Base-by-base conservation (phyloP, 30 jellyfish, hydroid and myxozoan genomes). In the Catostylus mosaicus region DNA sequence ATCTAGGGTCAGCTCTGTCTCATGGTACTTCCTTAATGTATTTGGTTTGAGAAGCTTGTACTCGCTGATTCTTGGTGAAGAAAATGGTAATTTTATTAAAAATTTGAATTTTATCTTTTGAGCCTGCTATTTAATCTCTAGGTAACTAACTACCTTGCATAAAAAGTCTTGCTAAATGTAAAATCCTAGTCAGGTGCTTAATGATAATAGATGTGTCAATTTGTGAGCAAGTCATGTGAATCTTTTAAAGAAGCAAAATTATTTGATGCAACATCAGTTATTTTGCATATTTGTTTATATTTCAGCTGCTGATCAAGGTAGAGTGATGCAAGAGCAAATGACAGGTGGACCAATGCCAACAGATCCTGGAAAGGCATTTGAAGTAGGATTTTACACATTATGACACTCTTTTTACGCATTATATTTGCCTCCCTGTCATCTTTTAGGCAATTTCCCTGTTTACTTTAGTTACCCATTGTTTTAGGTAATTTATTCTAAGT, bases 261-360 rank as follows among this genome's bases (percentile, higher is more conserved):
- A n/a, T n/a, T n/a, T n/a, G n/a, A n/a, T n/a, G n/a, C n/a, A n/a
- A n/a, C n/a, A n/a, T n/a, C n/a, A n/a, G n/a, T n/a, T n/a, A n/a
- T n/a, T n/a, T n/a, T n/a, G n/a, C n/a, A n/a, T n/a, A n/a, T n/a
- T 43, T 8, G 48, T 74, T 48, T 71, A 31, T 23, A 18, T 67
- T 24, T 6, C 57, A 92, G 99, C 99, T 77, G 99, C 99, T 20
- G 99, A 93, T 65, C 96, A 96, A 37, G 96, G 99, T 32, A 85
- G 99, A 40, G 94, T 93, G 59, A 93, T 93, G 99, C 99, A 93
- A 78, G 99, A 93, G 82, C 99, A 93, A 38, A 93, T 93, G 99
- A 75, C 96, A 11, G 87, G 96, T 50, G 98, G 98, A 46, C 96
- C 99, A 8, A 90, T 80, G 87, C 97, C 96, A 50, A 78, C 90